Base-by-base conservation (phyloP, 2,113 vertebrate species). In the Trematocara stigmaticum region DNA sequence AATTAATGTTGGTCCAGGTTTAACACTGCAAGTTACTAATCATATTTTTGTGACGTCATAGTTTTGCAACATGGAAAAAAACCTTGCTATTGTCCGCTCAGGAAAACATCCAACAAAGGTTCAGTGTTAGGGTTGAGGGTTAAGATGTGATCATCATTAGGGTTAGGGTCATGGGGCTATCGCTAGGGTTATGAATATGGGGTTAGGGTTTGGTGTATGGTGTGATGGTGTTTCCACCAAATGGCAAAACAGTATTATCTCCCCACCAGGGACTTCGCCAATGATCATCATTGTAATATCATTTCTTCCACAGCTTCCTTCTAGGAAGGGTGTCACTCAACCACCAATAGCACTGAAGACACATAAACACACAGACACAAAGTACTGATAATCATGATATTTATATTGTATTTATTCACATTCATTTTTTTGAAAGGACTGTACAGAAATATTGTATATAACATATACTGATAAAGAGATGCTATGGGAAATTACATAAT, bases 291-390 rank as follows among this genome's bases (percentile, higher is more conserved):
- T 78, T 79, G 87, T 52, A 89, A 91, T 84, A 84, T 83, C 35
- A 49, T 49, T 78, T 84, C 42, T 59, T 56, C 42, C 10, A 57
- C 16, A 57, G 84, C 78, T 90, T 93, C 91, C 89, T 78, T 2
- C 86, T 55, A 86, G 81, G 55, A 26, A 89, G 79, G 55, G 31
- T 20, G 52, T 13, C 3, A 47, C 34, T 40, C 4, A 42, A 23
- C 1, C 52, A 55, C 52, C 52, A 23, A 55, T 6, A 23, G 5
- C 52, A 55, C 52, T 6, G 6, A 23, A 11, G 20, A 56, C 35
- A 40, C 61, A 40, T 57, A 57, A 26, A 1, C 7, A 84, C 20
- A 55, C 52, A 55, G n/a, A 23, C n/a, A 23, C 52, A 55, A 55
- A 55, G 20, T 55, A 23, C 52, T 10, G 49, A 52, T n/a, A n/a